Percentiles rank a stretch among this genome's conserved stretches.
These are phyloP conservation scores for Zaprionus nigranus DNA, from an alignment of 1,140 invertebrate genomes.

Conservation along the genomic window DNA sequence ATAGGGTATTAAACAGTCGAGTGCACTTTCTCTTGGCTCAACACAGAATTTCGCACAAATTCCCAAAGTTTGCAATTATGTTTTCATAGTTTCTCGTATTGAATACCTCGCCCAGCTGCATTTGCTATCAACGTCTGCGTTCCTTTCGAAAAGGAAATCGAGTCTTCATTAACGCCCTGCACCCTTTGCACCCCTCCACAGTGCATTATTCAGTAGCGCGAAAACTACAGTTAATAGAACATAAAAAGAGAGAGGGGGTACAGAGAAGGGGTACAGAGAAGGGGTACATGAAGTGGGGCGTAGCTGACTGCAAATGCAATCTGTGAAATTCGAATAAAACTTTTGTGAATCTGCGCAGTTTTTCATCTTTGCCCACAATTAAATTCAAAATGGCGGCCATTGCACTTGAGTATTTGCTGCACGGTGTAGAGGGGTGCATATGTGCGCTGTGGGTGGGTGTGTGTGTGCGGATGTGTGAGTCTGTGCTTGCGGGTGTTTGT, in stretches of 20 bases:
- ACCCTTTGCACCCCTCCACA: neutral
- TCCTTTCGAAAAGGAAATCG: neutral
- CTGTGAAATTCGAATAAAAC: neutral
- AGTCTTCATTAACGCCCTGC: neutral
- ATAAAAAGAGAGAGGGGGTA: too few species aligned
- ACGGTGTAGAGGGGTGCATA: neutral
- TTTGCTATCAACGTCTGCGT: too few species aligned
- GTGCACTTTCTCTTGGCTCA: neutral
- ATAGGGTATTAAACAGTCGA: neutral
- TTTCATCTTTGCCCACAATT: neutral
- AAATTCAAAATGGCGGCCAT: constrained; percentile 16
- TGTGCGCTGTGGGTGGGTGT: neutral
- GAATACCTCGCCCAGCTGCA: neutral
- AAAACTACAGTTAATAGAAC: constrained; percentile 2
- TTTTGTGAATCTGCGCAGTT: neutral
- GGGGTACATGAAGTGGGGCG: neutral
- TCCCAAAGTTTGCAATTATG: neutral
- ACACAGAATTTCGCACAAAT: neutral
- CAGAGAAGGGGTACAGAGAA: neutral
- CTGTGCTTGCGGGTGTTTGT: constrained; percentile 11
- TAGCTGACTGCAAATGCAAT: constrained; percentile 1
- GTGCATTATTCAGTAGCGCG: neutral
- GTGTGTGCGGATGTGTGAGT: neutral
- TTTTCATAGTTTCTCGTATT: constrained; percentile 3
- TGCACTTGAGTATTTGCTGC: constrained; percentile 2